A percentile compares a stretch with the other conserved stretches of the same genome.
phyloP scores from a whole-genome alignment of 2,888 invertebrate genomes.

The Pantelozetes paolii region DNA sequence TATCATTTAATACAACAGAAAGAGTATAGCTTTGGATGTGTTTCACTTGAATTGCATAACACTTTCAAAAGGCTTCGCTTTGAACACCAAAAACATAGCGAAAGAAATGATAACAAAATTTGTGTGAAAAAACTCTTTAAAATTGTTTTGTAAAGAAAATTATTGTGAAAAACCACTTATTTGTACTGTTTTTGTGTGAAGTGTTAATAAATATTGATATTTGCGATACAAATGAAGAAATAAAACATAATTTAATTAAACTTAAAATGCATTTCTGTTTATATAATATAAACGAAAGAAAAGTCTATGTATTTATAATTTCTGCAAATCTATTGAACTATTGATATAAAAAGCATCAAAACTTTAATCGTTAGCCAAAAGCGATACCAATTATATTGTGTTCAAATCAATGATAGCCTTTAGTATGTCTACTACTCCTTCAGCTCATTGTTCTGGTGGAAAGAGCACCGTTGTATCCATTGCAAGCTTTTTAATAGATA shows the following conservation, averaged over 20 bases:
- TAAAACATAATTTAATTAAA: neutral
- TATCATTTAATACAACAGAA: neutral
- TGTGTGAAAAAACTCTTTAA: neutral
- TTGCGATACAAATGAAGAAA: neutral
- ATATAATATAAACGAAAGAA: neutral
- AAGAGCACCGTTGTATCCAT: neutral
- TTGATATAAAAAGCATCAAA: neutral
- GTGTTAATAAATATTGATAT: neutral
- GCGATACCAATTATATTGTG: slow-evolving; percentile 23
- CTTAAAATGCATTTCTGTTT: neutral
- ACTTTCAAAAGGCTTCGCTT: neutral
- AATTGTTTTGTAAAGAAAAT: neutral
- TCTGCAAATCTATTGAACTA: neutral
- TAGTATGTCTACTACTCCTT: neutral
- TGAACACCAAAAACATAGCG: neutral
- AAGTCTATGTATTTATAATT: neutral
- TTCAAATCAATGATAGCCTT: slow-evolving; percentile 11
- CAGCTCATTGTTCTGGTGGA: neutral
- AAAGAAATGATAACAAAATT: slow-evolving; percentile 1
- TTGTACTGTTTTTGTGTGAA: neutral
- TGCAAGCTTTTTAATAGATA: neutral
- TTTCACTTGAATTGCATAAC: slow-evolving; percentile 7
- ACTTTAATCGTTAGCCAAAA: neutral
- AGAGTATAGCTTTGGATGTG: slow-evolving; percentile 21
- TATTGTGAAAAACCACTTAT: neutral